Evolutionary conservation across 2,113 vertebrate genomes (phyloP).

Genomic region (Notothenia coriiceps): DNA sequence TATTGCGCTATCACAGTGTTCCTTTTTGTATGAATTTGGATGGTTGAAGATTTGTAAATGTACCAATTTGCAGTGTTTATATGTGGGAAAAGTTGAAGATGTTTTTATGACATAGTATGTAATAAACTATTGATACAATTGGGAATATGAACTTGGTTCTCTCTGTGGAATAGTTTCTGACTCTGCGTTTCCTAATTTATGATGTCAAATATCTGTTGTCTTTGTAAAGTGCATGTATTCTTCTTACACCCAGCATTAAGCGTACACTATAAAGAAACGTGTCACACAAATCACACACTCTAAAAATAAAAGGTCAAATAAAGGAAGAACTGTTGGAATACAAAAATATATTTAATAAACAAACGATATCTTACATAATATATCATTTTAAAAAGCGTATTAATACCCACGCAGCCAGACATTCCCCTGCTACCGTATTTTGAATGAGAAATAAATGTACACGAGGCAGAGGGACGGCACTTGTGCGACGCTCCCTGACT

Average conservation of each 20-base stretch:
- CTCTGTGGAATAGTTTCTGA: background rate
- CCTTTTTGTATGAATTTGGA: conserved; percentile 78
- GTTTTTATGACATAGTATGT: conserved; percentile 80
- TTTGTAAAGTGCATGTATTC: background rate
- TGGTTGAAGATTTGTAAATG: conserved; percentile 79
- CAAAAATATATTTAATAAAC: background rate
- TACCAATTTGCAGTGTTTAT: conserved; percentile 83
- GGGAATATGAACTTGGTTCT: background rate
- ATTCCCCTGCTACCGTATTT: background rate
- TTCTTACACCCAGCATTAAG: background rate
- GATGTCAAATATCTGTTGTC: background rate
- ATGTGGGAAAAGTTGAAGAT: conserved; percentile 70
- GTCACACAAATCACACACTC: background rate
- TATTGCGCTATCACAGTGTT: conserved; percentile 65
- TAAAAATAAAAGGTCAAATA: background rate
- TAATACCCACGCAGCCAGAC: background rate
- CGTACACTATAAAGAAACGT: background rate
- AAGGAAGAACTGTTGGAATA: background rate
- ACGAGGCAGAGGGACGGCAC: background rate
- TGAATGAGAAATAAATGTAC: too few relatives aligned
- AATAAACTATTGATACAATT: conserved; percentile 79
- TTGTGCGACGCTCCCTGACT: conserved; percentile 70
- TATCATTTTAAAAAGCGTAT: background rate
- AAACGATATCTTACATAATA: background rate
- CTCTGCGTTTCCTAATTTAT: background rate